Evolutionary conservation across 2,113 vertebrate genomes (phyloP), one percentile per base, ranked within the genome.

Genomic region (Pterocles gutturalis): DNA sequence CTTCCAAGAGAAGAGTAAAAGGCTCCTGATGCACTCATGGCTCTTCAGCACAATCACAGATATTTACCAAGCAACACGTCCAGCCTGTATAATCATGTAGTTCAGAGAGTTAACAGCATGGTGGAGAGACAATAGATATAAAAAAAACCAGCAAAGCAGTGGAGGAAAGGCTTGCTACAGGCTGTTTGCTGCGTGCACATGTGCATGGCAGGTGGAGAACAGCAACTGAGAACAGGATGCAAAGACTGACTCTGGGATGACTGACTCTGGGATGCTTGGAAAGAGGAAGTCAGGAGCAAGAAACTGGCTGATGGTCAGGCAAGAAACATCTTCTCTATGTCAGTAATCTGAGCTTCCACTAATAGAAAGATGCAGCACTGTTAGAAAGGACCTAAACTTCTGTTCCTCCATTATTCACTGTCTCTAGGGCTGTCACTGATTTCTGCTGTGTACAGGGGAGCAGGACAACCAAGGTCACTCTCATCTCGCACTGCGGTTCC

Each of bases 21-120:
- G 2, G 1, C 11, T 58, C 21, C 21, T 33, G 33, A 34, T 57
- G 20, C 1, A 64, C 17, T 55, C 34, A 33, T 3, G 1, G 11
- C 20, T 38, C 17, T 61, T 70, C 46, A 60, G 20, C 34, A 48
- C 13, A 13, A 26, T 26, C 38, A 28, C 0, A 55, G 25, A 4
- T 45, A 60, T 51, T 83, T 60, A 49, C 12, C 26, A 71, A 60
- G n/a, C 46, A 73, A 41, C 14, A 16, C 3, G 3, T 51, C n/a
- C 53, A 76, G 43, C 36, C 17, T 79, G 9, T 53, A 33, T 43
- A 10, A 38, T 21, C 24, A 58, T 1, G 7, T 24, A 46, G 51
- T 38, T 79, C 57, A 45, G 24, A 16, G n/a, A 66, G 33, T 46
- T 82, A 25, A 38, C 7, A 33, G 26, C 17, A 46, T 3, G 3